phyloP scores from a whole-genome alignment of 2,113 vertebrate species.

The Butastur rufipennis region DNA sequence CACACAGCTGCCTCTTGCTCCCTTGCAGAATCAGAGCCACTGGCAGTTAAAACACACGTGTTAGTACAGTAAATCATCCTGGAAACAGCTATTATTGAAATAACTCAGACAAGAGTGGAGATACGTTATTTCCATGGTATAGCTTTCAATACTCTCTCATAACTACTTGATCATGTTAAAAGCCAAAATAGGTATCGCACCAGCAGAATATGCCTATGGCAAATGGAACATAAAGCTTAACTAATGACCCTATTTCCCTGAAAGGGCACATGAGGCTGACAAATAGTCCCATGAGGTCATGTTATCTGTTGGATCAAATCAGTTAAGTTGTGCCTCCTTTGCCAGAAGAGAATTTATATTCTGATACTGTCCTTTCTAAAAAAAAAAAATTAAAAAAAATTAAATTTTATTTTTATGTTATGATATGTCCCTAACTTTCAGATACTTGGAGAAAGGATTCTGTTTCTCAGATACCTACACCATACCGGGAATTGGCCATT shows the following conservation, averaged over 20 bases:
- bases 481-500: background rate
- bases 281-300: background rate
- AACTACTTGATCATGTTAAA: background rate
- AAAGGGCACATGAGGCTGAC: background rate
- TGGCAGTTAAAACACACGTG: background rate
- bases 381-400: background rate
- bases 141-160: background rate
- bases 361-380: background rate
- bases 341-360: background rate
- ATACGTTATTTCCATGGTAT: background rate
- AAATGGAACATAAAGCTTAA: slow-evolving; percentile 14
- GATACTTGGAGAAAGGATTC: background rate
- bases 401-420: background rate
- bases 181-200: background rate
- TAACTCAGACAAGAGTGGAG: background rate
- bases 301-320: background rate
- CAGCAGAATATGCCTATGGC: background rate
- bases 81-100: background rate
- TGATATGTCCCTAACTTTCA: background rate
- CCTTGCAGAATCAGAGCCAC: background rate
- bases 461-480: background rate
- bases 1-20: background rate
- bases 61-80: background rate
- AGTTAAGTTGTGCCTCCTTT: background rate
- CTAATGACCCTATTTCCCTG: background rate